Evolutionary conservation across 1,140 invertebrate genomes (phyloP).

Genomic region (Lordiphosa stackelbergi): DNA sequence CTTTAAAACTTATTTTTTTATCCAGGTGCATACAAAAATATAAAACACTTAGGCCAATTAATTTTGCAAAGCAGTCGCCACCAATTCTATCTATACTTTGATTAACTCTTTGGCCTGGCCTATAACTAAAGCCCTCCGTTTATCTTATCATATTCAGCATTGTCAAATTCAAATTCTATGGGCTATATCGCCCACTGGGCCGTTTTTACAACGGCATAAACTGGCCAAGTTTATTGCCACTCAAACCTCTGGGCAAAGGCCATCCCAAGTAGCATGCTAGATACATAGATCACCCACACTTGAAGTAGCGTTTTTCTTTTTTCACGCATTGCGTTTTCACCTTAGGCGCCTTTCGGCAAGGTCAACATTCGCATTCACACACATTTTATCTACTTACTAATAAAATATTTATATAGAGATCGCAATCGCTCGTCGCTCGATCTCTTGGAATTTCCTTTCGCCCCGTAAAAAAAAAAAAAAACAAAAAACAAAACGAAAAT

Average conservation of each 20-base stretch:
- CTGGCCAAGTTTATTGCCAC: slow-evolving; percentile 45
- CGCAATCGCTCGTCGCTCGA: slow-evolving; percentile 22
- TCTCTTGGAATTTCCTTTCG: slow-evolving; percentile 54
- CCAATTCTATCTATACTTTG: slow-evolving; percentile 12
- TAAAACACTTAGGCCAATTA: not conserved
- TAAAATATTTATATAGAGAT: slow-evolving; percentile 72
- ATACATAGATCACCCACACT: slow-evolving; percentile 26
- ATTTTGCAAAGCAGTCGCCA: not conserved
- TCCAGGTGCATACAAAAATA: no score
- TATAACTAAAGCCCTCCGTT: not conserved
- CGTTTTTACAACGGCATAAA: slow-evolving; percentile 46
- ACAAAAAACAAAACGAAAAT: slow-evolving; percentile 14
- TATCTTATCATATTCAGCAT: slow-evolving; percentile 27
- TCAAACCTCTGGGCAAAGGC: slow-evolving; percentile 7
- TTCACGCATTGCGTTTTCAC: slow-evolving; percentile 47
- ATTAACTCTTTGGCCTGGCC: slow-evolving; percentile 8
- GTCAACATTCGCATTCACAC: slow-evolving; percentile 44
- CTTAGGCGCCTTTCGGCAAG: slow-evolving; percentile 57
- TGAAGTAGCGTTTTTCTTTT: slow-evolving; percentile 6
- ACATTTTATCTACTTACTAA: slow-evolving; percentile 68
- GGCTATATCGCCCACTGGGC: not conserved
- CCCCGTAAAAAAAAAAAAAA: slow-evolving; percentile 4
- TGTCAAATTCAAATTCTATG: not conserved
- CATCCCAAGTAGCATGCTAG: slow-evolving; percentile 3
- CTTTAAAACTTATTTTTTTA: no score